Evolutionary conservation across 2,113 vertebrate species (phyloP), one percentile per base, ranked within the genome.

Genomic region (Micromys minutus): DNA sequence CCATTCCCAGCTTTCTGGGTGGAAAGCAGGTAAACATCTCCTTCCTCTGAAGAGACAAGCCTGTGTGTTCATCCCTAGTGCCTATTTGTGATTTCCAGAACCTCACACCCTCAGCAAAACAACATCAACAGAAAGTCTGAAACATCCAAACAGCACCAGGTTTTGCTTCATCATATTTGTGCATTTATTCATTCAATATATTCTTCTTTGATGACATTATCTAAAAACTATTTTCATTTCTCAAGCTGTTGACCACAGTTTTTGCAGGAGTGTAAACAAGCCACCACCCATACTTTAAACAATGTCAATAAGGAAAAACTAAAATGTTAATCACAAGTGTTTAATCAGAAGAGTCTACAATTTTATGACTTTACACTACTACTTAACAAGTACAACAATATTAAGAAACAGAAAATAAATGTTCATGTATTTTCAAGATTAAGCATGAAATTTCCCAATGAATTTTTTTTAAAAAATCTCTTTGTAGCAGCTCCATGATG

Each of bases 331-430:
- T 79, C 31, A 79, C 34, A 89, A 90, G 72, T 57, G 17, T 89
- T 95, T 65, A 67, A 92, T 76, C 77, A 84, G 39, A 90, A 92
- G 5, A 80, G 6, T 76, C 59, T 89, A 45, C n/a, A n/a, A n/a
- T 42, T 79, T 81, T 90, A 80, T 24, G 86, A 8, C 34, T 24
- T 52, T 7, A 7, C 31, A 79, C 36, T 94, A 90, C 79, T 50
- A 55, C 69, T 79, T 94, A 95, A 76, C 47, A 86, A 93, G 84
- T 26, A 72, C 42, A 94, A 77, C 9, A 91, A 72, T 77, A 90
- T 87, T 95, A 91, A 86, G 24, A 95, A 95, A 65, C 10, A 91
- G 36, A 93, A 91, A 89, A 61, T 72, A 94, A 94, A 92, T 92
- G 47, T 11, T 94, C 80, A 22, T 24, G 3, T 94, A 92, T 92